These are phyloP conservation scores for Trichomycterus rosablanca DNA, from an alignment of 2,113 vertebrate genomes.

Conservation along the genomic window DNA sequence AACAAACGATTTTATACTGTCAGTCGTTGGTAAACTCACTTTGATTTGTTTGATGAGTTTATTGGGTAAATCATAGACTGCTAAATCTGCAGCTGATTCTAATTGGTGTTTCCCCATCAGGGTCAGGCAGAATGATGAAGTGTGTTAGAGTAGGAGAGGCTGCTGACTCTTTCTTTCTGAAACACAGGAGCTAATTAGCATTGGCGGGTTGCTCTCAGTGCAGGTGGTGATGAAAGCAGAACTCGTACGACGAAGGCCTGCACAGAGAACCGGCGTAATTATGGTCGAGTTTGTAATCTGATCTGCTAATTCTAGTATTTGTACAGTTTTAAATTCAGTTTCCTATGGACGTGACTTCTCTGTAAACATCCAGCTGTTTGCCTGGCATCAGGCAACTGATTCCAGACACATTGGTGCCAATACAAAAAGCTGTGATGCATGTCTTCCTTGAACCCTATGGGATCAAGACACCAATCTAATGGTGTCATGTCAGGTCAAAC, in stretches of 20 bases:
- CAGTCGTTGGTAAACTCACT: no score
- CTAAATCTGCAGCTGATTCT: conserved; percentile 14
- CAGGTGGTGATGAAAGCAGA: conserved; percentile 18
- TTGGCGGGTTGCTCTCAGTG: conserved; percentile 16
- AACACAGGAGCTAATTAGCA: conserved; percentile 15
- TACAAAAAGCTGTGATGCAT: no score
- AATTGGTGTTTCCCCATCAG: conserved; percentile 14
- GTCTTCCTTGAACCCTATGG: no score
- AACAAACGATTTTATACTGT: no score
- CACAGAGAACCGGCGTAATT: conserved; percentile 1
- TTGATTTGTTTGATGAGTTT: neutral
- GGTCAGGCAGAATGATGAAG: conserved; percentile 12
- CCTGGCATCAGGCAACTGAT: no score
- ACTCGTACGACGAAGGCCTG: conserved; percentile 9
- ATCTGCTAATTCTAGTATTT: neutral
- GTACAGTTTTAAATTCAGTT: neutral
- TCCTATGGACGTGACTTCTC: no score
- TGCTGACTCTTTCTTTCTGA: neutral
- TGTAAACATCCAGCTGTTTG: no score
- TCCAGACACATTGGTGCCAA: no score
- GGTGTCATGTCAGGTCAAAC: no score
- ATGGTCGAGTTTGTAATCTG: neutral
- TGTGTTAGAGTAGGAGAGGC: neutral
- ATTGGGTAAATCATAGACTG: neutral
- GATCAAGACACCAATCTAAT: no score